phyloP scores from a whole-genome alignment of 2,888 invertebrate genomes.

The Gibbula magus region DNA sequence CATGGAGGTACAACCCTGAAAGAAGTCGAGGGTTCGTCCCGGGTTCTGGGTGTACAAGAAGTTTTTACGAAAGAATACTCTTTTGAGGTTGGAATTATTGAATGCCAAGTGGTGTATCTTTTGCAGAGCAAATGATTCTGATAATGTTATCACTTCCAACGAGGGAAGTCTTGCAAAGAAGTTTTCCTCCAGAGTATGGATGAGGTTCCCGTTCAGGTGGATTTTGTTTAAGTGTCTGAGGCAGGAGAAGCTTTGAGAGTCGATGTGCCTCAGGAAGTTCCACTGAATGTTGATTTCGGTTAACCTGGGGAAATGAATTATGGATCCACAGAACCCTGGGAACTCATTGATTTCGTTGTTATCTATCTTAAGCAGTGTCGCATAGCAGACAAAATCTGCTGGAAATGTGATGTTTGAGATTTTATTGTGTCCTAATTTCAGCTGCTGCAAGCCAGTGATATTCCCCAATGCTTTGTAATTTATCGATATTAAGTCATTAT shows the following conservation, averaged over 20 bases:
- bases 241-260: background rate
- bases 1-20: background rate
- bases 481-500: background rate
- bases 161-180: background rate
- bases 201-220: background rate
- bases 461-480: background rate
- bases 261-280: background rate
- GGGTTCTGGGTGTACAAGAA: background rate
- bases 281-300: background rate
- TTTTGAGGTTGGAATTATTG: background rate
- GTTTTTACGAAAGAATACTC: background rate
- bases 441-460: background rate
- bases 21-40: background rate
- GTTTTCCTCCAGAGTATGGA: background rate
- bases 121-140: background rate
- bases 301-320: background rate
- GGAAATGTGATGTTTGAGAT: background rate
- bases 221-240: background rate
- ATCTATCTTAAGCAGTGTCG: background rate
- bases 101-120: background rate
- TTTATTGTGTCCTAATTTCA: background rate
- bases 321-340: background rate
- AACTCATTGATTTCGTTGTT: background rate
- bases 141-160: background rate
- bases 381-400: background rate